A percentile compares a stretch with the other conserved stretches of the same genome.
phyloP scores from a whole-genome alignment of 2,113 vertebrate genomes.

The Spheniscus mendiculus region DNA sequence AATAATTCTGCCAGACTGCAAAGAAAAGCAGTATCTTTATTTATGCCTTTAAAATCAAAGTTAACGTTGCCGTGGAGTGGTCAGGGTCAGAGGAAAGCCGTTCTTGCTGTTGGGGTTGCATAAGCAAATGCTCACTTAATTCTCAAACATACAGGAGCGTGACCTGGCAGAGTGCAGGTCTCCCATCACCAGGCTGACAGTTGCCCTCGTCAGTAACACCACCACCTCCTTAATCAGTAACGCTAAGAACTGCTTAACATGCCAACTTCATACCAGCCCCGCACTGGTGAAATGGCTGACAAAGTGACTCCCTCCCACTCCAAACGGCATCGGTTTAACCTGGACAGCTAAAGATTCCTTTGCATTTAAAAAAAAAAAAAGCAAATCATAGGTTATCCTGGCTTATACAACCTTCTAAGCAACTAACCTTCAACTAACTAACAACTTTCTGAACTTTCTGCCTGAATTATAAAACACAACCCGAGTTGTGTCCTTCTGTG shows the following conservation, averaged over 20 bases:
- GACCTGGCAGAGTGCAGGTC: not conserved
- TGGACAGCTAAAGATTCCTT: not conserved
- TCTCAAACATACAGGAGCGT: rapidly evolving
- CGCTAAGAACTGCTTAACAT: not conserved
- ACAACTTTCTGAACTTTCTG: not conserved
- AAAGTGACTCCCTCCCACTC: not conserved
- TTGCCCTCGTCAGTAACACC: not conserved
- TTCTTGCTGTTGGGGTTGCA: not conserved
- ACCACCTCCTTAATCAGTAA: not conserved
- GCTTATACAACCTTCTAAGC: too few species aligned
- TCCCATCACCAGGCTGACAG: not conserved
- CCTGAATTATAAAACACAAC: not conserved
- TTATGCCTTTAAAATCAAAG: not conserved
- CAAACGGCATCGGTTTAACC: not conserved
- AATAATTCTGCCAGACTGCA: not conserved
- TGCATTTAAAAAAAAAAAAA: not conserved
- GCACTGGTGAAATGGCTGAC: rapidly evolving
- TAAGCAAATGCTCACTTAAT: not conserved
- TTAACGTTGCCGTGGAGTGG: rapidly evolving
- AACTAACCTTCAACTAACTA: too few species aligned
- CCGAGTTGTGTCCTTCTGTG: rapidly evolving
- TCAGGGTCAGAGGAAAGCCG: not conserved
- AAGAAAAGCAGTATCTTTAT: not conserved
- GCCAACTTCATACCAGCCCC: not conserved
- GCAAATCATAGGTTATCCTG: not conserved